Base-by-base conservation (phyloP, 2,888 invertebrate genomes). In the Rhorus exstirpatorius region DNA sequence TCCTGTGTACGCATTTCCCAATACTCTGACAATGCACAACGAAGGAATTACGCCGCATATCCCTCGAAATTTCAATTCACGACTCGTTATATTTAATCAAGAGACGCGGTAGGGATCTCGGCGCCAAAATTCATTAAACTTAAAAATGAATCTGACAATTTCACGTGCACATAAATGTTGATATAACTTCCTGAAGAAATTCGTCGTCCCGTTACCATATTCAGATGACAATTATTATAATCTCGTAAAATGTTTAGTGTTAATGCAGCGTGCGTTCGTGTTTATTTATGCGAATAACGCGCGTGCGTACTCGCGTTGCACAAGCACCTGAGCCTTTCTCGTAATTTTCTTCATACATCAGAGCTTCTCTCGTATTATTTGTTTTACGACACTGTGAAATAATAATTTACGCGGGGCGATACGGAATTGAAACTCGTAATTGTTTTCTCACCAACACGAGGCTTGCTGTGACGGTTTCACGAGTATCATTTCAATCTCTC, bases 311-410 rank as follows among this genome's bases (percentile, higher is more conserved):
- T n/a, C n/a, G n/a, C n/a, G n/a, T n/a, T n/a, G n/a, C n/a, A n/a
- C n/a, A n/a, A n/a, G n/a, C n/a, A n/a, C n/a, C 26, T n/a, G 38
- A 31, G 21, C 53, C 21, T 53, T 24, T 38, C 53, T 53, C 26
- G 38, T 51, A 31, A 24, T 68, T 14, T 24, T 38, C 14, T 35
- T n/a, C n/a, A 7, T 10, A 7, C 38, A 10, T 8, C 1, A 6
- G n/a, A 44, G 41, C 17, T 41, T 14, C 38, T 21, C 68, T 38
- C 68, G 68, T 14, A 26, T n/a, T n/a, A n/a, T n/a, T 31, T 61
- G 19, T 26, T 77, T 77, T 53, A 77, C 60, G 70, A 53, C 8
- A 41, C 31, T 41, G 21, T 63, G 19, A 41, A 61, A 58, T 76
- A 76, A 68, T n/a, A n/a, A n/a, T n/a, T n/a, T 60, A 35, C 58